Base-by-base conservation (phyloP, 2,797 vertebrate species). In the Hippopotamyrus pictus region DNA sequence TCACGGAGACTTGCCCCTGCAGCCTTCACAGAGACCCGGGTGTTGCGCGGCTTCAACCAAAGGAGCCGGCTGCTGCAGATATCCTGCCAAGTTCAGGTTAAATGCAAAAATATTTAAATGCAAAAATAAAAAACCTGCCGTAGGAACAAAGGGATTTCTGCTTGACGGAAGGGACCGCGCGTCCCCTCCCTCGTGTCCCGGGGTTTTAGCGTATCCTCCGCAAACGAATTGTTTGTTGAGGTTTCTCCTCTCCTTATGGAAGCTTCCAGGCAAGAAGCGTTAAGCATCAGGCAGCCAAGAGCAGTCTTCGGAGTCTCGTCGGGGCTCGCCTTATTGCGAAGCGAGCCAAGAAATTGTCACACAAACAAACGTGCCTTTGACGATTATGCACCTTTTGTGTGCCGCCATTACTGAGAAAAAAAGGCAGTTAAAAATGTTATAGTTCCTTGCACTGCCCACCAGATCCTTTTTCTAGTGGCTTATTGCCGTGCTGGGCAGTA, bases 71-170 rank as follows among this genome's bases (percentile, higher is more conserved):
- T 88, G 89, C 89, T 57, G 44, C 62, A 48, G 79, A 44, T 19
- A 51, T 73, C 88, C 90, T 51, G 90, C 90, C 86, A 84, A 90
- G 85, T 73, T 91, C 88, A 87, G 83, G 88, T 90, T 90, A 87
- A 69, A 37, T 73, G 69, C 69, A 37, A 37, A 73, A 73, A 37
- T 17, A 73, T 79, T 73, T 57, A 73, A 90, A 89, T 87, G 83
- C 6, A 57, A 87, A 91, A 89, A 90, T 89, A 62, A 44, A 37
- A 73, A 88, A 73, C 54, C 54, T 5, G 54, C n/a, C 41, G 53
- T 29, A 65, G 22, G 22, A 29, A 29, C 59, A 29, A 53, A 87
- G 82, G 57, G 53, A 62, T 87, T 82, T 86, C 48, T 84, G 69
- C 65, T 37, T 57, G 50, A 59, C 33, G 88, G 25, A 48, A 22